Evolutionary conservation across 1,140 invertebrate species (phyloP).

Genomic region (Eumeta japonica): DNA sequence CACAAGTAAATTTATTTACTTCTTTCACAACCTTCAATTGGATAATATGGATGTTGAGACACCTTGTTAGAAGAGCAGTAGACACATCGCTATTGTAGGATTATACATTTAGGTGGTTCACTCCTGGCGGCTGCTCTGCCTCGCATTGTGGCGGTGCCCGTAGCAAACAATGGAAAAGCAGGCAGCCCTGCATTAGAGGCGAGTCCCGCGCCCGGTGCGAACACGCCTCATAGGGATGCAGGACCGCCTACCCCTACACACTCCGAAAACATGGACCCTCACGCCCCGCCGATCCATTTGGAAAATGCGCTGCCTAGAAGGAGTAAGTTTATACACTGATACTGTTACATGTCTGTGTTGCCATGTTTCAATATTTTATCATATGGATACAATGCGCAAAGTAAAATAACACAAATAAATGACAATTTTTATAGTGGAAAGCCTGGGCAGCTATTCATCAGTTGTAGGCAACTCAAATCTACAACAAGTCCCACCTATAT

Average conservation of each 20-base stretch:
- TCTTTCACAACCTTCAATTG: too few relatives aligned
- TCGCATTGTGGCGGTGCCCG: conserved; percentile 59
- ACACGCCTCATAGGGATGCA: conserved; percentile 39
- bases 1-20: too few relatives aligned
- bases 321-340: conserved; percentile 28
- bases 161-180: conserved; percentile 11
- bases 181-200: conserved; percentile 19
- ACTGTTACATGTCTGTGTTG: background rate
- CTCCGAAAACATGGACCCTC: conserved; percentile 44
- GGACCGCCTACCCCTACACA: conserved; percentile 60
- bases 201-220: conserved; percentile 27
- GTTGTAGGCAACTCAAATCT: conserved; percentile 41
- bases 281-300: conserved; percentile 39
- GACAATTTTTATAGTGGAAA: conserved; percentile 34
- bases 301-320: conserved; percentile 51
- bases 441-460: conserved; percentile 43
- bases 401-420: background rate
- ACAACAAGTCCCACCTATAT: conserved; percentile 59
- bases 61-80: too few relatives aligned
- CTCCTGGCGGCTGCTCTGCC: conserved; percentile 69
- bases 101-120: too few relatives aligned
- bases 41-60: too few relatives aligned
- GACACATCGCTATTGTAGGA: too few relatives aligned
- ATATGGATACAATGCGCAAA: background rate
- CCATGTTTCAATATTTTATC: background rate